A percentile compares a stretch with the other conserved stretches of the same genome.
These are phyloP conservation scores for Cephus pulcher DNA, from an alignment of 2,888 invertebrate genomes.

Conservation along the genomic window DNA sequence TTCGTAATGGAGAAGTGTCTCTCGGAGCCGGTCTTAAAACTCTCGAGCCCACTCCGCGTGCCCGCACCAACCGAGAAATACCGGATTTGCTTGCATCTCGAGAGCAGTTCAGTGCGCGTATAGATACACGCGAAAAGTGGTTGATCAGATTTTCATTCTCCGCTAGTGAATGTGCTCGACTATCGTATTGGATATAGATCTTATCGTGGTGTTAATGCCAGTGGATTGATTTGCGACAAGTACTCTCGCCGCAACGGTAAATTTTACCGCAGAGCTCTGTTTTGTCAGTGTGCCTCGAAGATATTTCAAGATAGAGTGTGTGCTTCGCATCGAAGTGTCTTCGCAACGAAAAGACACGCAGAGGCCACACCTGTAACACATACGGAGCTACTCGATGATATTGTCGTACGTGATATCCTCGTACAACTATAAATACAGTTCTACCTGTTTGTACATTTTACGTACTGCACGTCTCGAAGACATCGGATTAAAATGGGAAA, in stretches of 20 bases:
- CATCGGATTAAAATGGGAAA: slow-evolving; percentile 76
- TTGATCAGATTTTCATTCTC: not conserved
- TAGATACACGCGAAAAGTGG: not conserved
- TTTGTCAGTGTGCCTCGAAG: not conserved
- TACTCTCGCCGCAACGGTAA: not conserved
- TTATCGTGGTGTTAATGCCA: not conserved
- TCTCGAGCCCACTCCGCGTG: not conserved
- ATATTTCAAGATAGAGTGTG: not conserved
- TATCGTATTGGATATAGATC: not conserved
- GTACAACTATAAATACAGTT: slow-evolving; percentile 33
- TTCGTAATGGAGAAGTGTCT: not conserved
- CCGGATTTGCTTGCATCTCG: not conserved
- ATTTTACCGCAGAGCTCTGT: not conserved
- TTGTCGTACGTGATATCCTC: slow-evolving; percentile 17
- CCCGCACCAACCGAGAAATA: not conserved
- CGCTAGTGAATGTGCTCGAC: not conserved
- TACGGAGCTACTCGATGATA: slow-evolving; percentile 23
- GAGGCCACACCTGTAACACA: slow-evolving; percentile 4
- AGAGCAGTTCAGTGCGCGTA: not conserved
- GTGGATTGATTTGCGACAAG: not conserved
- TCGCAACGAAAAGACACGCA: not conserved
- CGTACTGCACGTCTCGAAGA: slow-evolving; percentile 50
- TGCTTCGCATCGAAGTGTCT: not conserved
- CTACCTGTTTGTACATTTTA: slow-evolving; percentile 17
- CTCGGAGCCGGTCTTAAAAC: not conserved